Percentiles rank a stretch among this genome's conserved stretches.
Evolutionary conservation across 1,140 invertebrate genomes (phyloP).

Genomic region (Laupala kohalensis): DNA sequence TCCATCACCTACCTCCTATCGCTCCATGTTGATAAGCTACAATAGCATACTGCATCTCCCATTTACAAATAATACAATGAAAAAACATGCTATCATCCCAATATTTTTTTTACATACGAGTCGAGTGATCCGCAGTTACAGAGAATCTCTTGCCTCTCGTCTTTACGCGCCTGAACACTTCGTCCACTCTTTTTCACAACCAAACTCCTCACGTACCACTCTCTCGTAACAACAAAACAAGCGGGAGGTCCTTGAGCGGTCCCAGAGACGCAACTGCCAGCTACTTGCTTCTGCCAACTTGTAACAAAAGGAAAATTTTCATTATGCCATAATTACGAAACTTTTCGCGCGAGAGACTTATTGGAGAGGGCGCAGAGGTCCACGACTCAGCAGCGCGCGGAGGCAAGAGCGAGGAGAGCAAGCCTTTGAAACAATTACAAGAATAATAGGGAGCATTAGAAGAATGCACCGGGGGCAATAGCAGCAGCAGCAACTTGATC

Average conservation of each 20-base stretch:
- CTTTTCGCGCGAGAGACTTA: neutral
- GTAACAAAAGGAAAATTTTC: neutral
- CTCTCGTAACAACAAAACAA: neutral
- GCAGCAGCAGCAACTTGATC: too few relatives aligned
- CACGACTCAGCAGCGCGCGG: too few relatives aligned
- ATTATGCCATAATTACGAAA: neutral
- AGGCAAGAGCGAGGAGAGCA: too few relatives aligned
- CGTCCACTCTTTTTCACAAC: neutral
- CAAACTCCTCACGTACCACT: neutral
- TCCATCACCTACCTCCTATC: too few relatives aligned
- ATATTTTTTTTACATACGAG: neutral
- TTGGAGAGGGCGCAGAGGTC: neutral
- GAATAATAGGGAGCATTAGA: too few relatives aligned
- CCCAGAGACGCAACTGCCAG: neutral
- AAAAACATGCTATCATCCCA: neutral
- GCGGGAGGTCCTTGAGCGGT: neutral
- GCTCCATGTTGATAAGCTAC: too few relatives aligned
- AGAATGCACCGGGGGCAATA: too few relatives aligned
- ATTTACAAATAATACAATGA: neutral
- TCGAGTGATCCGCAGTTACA: neutral
- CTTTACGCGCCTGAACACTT: neutral
- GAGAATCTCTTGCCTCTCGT: neutral
- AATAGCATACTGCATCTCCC: too few relatives aligned
- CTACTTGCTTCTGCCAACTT: neutral
- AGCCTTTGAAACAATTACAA: too few relatives aligned